Evolutionary conservation across 2,888 invertebrate species (phyloP).

Genomic region (Euphydryas editha): DNA sequence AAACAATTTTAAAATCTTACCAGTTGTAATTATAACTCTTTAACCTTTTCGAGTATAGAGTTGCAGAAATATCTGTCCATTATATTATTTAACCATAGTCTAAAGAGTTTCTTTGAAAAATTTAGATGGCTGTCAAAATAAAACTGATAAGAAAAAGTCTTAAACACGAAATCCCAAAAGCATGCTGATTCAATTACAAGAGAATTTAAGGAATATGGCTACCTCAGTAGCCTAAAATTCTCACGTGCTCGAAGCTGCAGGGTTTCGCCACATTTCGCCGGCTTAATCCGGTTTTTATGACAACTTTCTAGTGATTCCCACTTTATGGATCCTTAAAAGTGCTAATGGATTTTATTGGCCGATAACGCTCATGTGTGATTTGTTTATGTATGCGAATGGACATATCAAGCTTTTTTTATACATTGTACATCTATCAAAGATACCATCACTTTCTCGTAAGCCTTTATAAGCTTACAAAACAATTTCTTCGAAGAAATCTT

Average conservation of each 20-base stretch:
- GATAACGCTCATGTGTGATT: constrained; percentile 35
- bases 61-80: neutral
- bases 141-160: constrained; percentile 1
- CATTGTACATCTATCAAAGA: constrained; percentile 14
- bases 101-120: neutral
- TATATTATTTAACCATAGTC: neutral
- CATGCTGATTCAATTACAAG: constrained; percentile 13
- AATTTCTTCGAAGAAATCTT: constrained; percentile 13
- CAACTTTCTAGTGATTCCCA: constrained; percentile 78
- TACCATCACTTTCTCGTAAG: constrained; percentile 15
- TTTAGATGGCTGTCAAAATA: neutral
- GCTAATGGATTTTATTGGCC: constrained; percentile 68
- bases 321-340: constrained; percentile 70
- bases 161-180: constrained; percentile 2
- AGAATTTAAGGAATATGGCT: constrained; percentile 17
- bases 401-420: constrained; percentile 19
- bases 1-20: constrained; percentile 7
- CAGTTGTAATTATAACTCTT: neutral
- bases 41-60: neutral
- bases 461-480: constrained; percentile 11
- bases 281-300: constrained; percentile 69
- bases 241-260: constrained; percentile 43
- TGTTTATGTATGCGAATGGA: constrained; percentile 30
- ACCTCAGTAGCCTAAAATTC: constrained; percentile 27
- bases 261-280: constrained; percentile 55